These are phyloP conservation scores for Bombus cullumanus DNA, from an alignment of 1,140 invertebrate genomes.

Conservation along the genomic window DNA sequence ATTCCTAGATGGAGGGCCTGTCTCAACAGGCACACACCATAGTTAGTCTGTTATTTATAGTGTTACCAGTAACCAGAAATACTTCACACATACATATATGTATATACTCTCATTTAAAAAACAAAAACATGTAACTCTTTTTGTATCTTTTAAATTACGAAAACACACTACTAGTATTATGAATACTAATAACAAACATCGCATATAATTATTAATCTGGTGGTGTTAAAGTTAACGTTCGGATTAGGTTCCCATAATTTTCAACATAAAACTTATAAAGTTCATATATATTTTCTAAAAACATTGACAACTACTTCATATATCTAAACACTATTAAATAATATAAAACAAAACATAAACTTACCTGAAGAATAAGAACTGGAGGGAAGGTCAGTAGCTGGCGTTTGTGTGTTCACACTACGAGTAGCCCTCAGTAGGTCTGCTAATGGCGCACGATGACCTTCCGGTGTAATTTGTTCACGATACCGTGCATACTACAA, in stretches of 20 bases:
- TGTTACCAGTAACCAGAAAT: constrained; percentile 53
- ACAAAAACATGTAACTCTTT: background rate
- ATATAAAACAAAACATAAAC: constrained; percentile 2
- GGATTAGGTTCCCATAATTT: constrained; percentile 13
- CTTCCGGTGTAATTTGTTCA: constrained; percentile 89
- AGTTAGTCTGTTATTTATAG: constrained; percentile 71
- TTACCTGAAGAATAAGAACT: constrained; percentile 85
- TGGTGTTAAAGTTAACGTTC: background rate
- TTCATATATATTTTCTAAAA: constrained; percentile 4
- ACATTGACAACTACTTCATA: constrained; percentile 13
- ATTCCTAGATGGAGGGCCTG: constrained; percentile 84
- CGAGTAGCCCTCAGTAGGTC: constrained; percentile 88
- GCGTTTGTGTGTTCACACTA: constrained; percentile 93
- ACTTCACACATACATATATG: constrained; percentile 40
- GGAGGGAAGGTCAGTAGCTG: constrained; percentile 84
- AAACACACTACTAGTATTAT: constrained; percentile 8
- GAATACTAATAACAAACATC: constrained; percentile 17
- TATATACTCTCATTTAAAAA: constrained; percentile 31
- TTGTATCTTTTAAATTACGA: constrained; percentile 14
- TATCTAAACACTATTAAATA: background rate
- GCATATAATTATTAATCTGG: constrained; percentile 15
- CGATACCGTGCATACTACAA: constrained; percentile 80
- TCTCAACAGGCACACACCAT: constrained; percentile 76
- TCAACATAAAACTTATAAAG: constrained; percentile 4
- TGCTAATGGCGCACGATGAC: constrained; percentile 91